Conservation (phyloP, 1,140 invertebrate genomes). For the Lepidurus arcticus region DNA sequence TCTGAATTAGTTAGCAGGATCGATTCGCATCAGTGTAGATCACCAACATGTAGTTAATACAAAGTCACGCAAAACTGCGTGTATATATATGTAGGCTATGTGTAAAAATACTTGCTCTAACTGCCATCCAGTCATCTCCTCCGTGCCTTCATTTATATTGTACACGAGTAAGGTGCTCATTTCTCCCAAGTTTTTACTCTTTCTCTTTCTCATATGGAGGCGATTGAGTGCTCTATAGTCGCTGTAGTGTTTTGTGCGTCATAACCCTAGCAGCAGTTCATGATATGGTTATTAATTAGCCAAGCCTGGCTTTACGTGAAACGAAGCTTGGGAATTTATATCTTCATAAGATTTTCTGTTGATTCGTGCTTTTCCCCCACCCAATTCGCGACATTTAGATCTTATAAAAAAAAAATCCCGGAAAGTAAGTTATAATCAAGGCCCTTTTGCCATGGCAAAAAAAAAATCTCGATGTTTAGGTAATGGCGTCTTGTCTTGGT, state of each 20-base stretch:
- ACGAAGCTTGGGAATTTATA: too few species aligned
- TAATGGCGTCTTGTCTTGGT: not conserved
- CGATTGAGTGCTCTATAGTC: not conserved
- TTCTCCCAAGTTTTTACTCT: not conserved
- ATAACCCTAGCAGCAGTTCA: not conserved
- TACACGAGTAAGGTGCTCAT: not conserved
- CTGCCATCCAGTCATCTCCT: not conserved
- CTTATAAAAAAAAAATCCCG: not conserved
- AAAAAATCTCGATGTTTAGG: not conserved
- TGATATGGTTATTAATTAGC: not conserved
- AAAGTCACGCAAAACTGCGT: too few species aligned
- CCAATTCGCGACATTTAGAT: too few species aligned
- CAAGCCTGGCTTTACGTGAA: too few species aligned
- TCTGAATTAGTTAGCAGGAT: too few species aligned
- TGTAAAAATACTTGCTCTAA: not conserved
- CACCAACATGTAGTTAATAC: too few species aligned
- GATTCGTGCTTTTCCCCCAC: too few species aligned
- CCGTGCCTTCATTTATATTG: not conserved
- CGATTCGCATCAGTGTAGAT: too few species aligned
- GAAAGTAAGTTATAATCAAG: not conserved
- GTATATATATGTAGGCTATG: too few species aligned
- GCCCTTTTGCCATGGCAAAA: not conserved
- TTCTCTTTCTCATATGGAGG: not conserved
- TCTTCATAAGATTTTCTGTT: too few species aligned
- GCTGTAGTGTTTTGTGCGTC: not conserved